phyloP scores from a whole-genome alignment of 1,140 invertebrate species.

The Trichonephila inaurata region DNA sequence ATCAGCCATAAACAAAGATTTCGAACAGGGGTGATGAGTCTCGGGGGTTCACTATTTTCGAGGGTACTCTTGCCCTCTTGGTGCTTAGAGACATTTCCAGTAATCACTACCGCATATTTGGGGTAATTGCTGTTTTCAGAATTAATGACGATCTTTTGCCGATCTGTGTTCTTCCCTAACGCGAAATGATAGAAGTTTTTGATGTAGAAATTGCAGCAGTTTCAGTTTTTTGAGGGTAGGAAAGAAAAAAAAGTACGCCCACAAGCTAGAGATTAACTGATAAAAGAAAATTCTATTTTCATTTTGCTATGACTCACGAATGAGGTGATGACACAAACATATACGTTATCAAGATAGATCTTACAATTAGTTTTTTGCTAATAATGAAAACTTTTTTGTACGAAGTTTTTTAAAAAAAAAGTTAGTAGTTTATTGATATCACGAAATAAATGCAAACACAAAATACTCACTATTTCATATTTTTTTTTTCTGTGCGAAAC shows the following conservation, averaged over 20 bases:
- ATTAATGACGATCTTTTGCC: background rate
- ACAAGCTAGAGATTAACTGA: background rate
- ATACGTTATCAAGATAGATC: background rate
- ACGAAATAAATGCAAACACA: too few species aligned
- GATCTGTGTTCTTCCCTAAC: background rate
- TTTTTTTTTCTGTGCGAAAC: too few species aligned
- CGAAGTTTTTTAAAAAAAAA: background rate
- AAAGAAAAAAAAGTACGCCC: background rate
- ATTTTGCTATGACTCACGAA: background rate
- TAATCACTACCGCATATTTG: slow-evolving; percentile 37
- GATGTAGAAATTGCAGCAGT: background rate
- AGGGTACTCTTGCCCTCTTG: background rate
- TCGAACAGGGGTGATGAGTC: background rate
- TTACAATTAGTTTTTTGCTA: background rate
- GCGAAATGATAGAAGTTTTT: background rate
- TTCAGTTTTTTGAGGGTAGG: background rate
- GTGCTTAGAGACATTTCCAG: background rate
- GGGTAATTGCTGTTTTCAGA: slow-evolving; percentile 21
- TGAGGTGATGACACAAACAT: too few species aligned
- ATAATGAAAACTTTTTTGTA: background rate
- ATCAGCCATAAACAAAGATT: slow-evolving; percentile 43
- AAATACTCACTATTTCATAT: too few species aligned
- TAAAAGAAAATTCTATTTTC: background rate
- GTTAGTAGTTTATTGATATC: too few species aligned
- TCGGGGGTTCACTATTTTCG: background rate